phyloP scores from a whole-genome alignment of 1,140 invertebrate genomes.

The Drosophila mojavensis region DNA sequence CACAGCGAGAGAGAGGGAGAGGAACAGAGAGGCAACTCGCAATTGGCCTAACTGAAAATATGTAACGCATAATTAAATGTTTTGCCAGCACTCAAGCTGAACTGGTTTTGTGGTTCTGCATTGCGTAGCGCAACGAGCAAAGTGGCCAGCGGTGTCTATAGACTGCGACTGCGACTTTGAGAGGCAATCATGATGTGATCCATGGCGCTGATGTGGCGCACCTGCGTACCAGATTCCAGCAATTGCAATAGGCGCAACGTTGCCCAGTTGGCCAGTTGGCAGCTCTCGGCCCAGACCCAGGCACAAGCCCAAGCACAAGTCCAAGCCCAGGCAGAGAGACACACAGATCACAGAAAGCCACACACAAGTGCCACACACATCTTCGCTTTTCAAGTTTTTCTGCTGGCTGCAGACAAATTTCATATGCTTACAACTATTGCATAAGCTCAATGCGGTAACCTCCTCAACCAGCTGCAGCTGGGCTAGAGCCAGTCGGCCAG shows the following conservation, averaged over 20 bases:
- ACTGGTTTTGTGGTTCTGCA: constrained; percentile 58
- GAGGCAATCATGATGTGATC: background rate
- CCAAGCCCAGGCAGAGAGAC: background rate
- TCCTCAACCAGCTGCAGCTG: constrained; percentile 64
- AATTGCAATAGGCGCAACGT: constrained; percentile 27
- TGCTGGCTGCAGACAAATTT: constrained; percentile 50
- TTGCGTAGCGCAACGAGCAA: constrained; percentile 40
- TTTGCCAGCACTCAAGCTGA: constrained; percentile 39
- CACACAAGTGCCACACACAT: constrained; percentile 37
- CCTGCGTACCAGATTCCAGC: constrained; percentile 50
- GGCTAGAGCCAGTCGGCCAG: background rate
- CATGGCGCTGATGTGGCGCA: constrained; percentile 34
- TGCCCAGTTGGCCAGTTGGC: background rate
- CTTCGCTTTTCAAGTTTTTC: constrained; percentile 41
- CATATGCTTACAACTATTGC: constrained; percentile 57
- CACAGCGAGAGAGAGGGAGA: background rate
- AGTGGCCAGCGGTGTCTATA: background rate
- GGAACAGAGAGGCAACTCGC: constrained; percentile 4
- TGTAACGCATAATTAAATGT: constrained; percentile 51
- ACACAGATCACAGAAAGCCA: constrained; percentile 30
- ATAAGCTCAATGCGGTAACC: constrained; percentile 70
- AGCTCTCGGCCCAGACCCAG: background rate
- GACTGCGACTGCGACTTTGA: constrained; percentile 10
- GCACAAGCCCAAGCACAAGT: no score
- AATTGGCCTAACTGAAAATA: constrained; percentile 29